Conservation (phyloP, 1,140 invertebrate genomes). For the Drosophila grimshawi region DNA sequence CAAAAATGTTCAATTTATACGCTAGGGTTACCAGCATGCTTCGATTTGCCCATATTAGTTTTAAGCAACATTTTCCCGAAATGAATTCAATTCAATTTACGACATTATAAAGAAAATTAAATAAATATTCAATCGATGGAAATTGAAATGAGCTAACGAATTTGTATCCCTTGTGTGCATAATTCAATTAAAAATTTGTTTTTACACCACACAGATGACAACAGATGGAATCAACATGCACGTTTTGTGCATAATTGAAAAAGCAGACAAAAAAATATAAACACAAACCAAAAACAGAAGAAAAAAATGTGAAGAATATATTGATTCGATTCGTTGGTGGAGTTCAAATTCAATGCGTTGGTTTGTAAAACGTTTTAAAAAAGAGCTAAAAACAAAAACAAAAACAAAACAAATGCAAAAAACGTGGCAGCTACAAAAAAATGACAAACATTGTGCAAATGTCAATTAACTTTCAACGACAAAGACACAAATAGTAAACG, state of each 20-base stretch:
- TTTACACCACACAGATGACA: slow-evolving; percentile 24
- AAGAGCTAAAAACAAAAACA: background rate
- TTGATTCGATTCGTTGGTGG: slow-evolving; percentile 35
- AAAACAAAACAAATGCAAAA: background rate
- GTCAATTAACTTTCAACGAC: slow-evolving; percentile 72
- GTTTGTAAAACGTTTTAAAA: background rate
- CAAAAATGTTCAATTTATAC: slow-evolving; percentile 37
- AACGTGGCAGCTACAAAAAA: slow-evolving; percentile 22
- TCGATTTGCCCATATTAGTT: slow-evolving; percentile 51
- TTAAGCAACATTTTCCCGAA: slow-evolving; percentile 48
- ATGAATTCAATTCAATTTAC: slow-evolving; percentile 54
- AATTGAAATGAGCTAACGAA: slow-evolving; percentile 21
- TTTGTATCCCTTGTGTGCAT: slow-evolving; percentile 57
- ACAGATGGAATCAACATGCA: slow-evolving; percentile 25
- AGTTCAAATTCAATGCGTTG: background rate
- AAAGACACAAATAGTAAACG: slow-evolving; percentile 35
- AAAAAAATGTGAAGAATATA: slow-evolving; percentile 30
- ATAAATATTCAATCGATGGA: slow-evolving; percentile 33
- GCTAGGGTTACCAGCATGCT: slow-evolving; percentile 9
- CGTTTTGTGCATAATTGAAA: slow-evolving; percentile 61
- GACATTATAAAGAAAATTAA: slow-evolving; percentile 43
- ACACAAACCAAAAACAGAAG: slow-evolving; percentile 2
- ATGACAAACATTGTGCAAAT: slow-evolving; percentile 67
- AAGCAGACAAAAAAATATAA: slow-evolving; percentile 34
- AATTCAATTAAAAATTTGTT: slow-evolving; percentile 71